Percentiles rank a stretch among this genome's conserved stretches.
These are phyloP conservation scores for Sarcophaga bullata DNA, from an alignment of 1,140 invertebrate genomes.

Conservation along the genomic window DNA sequence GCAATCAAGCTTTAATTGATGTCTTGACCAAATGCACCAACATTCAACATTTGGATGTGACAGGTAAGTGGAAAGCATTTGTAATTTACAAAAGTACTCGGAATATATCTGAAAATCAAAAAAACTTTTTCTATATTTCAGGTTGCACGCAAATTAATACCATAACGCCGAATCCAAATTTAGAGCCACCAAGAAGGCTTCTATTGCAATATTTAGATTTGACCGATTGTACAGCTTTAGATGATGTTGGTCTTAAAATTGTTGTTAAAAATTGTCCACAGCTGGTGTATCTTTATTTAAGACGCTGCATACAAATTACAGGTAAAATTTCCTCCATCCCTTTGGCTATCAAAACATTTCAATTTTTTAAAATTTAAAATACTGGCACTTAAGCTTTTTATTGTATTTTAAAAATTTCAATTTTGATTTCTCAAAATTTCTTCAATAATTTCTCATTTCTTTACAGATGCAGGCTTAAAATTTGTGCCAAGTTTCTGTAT, in stretches of 20 bases:
- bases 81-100: background rate
- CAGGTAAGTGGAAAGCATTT: slow-evolving; percentile 70
- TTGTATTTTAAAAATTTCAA: background rate
- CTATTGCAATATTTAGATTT: slow-evolving; percentile 80
- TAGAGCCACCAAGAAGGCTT: slow-evolving; percentile 72
- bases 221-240: slow-evolving; percentile 85
- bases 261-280: slow-evolving; percentile 88
- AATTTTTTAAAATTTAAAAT: background rate
- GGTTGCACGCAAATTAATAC: slow-evolving; percentile 77
- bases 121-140: slow-evolving; percentile 57
- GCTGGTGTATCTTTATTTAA: slow-evolving; percentile 86
- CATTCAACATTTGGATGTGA: slow-evolving; percentile 78
- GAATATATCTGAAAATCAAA: no score
- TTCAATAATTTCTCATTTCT: slow-evolving; percentile 43
- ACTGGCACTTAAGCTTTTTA: no score
- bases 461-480: slow-evolving; percentile 78
- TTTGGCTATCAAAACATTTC: background rate
- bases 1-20: slow-evolving; percentile 63
- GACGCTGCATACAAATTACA: slow-evolving; percentile 86
- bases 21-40: slow-evolving; percentile 73
- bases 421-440: slow-evolving; percentile 20
- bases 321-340: slow-evolving; percentile 68
- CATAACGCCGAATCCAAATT: slow-evolving; percentile 73
- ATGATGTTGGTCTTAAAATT: slow-evolving; percentile 83
- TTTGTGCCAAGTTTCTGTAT: slow-evolving; percentile 88